Conservation (phyloP, 1,140 invertebrate genomes). For the Drosophila sechellia region DNA sequence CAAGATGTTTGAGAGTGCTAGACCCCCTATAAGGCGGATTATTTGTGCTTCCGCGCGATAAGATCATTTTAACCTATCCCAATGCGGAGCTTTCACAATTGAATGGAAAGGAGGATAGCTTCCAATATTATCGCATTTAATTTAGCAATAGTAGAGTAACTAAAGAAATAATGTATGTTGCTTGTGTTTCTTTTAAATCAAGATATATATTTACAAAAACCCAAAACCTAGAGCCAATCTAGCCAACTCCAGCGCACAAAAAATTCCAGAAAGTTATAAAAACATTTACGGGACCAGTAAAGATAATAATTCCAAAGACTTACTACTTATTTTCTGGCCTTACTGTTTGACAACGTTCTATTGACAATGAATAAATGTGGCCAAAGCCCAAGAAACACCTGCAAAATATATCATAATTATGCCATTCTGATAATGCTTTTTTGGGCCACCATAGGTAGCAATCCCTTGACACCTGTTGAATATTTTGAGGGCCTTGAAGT, state of each 20-base stretch:
- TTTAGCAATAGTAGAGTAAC: too few species aligned
- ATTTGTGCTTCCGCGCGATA: slow-evolving; percentile 18
- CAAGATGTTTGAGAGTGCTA: slow-evolving; percentile 4
- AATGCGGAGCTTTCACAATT: not conserved
- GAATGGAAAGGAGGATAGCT: not conserved
- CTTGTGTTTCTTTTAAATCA: too few species aligned
- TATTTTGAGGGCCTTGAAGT: slow-evolving; percentile 8
- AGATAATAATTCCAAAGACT: not conserved
- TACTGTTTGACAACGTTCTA: not conserved
- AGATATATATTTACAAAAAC: too few species aligned
- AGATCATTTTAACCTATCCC: slow-evolving; percentile 55
- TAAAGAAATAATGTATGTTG: too few species aligned
- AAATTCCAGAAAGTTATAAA: not conserved
- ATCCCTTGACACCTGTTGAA: slow-evolving; percentile 23
- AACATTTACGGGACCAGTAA: not conserved
- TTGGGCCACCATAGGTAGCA: not conserved
- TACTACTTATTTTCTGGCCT: not conserved
- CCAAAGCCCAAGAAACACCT: slow-evolving; percentile 11
- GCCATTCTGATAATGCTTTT: slow-evolving; percentile 6
- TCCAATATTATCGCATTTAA: not conserved
- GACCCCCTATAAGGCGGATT: not conserved
- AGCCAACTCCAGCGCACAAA: not conserved
- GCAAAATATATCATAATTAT: slow-evolving; percentile 9
- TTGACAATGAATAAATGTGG: not conserved
- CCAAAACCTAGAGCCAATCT: too few species aligned